These are phyloP conservation scores for Gerris buenoi DNA, from an alignment of 1,140 invertebrate species.

Conservation along the genomic window DNA sequence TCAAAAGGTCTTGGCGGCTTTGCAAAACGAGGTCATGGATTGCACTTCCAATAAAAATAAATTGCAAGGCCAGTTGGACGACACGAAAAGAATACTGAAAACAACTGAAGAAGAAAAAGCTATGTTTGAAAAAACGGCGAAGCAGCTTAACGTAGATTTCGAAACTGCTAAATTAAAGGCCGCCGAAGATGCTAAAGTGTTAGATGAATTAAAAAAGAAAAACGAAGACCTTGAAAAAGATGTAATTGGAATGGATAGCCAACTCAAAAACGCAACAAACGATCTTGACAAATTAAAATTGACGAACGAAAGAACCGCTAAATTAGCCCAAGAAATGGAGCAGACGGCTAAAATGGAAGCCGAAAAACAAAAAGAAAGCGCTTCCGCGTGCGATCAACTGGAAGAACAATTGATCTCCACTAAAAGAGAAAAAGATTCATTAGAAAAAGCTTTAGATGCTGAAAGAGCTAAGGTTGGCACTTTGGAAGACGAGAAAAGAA, in stretches of 20 bases:
- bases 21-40: not conserved
- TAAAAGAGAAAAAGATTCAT: not conserved
- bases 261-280: not conserved
- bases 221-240: not conserved
- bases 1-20: not conserved
- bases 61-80: not conserved
- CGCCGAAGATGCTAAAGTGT: not conserved
- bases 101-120: not conserved
- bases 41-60: not conserved
- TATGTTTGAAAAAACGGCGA: not conserved
- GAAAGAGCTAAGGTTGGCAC: not conserved
- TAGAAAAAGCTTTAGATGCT: not conserved
- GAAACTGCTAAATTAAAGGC: not conserved
- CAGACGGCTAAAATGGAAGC: not conserved
- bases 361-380: not conserved
- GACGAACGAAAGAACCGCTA: not conserved
- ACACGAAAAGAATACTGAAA: not conserved
- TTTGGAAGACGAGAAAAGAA: not conserved
- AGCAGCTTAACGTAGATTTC: not conserved
- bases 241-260: not conserved
- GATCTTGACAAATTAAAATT: too few relatives aligned
- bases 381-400: not conserved
- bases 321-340: not conserved
- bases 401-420: not conserved
- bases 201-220: not conserved